Conservation (phyloP, 2,113 vertebrate species). For the Ariopsis seemanni region DNA sequence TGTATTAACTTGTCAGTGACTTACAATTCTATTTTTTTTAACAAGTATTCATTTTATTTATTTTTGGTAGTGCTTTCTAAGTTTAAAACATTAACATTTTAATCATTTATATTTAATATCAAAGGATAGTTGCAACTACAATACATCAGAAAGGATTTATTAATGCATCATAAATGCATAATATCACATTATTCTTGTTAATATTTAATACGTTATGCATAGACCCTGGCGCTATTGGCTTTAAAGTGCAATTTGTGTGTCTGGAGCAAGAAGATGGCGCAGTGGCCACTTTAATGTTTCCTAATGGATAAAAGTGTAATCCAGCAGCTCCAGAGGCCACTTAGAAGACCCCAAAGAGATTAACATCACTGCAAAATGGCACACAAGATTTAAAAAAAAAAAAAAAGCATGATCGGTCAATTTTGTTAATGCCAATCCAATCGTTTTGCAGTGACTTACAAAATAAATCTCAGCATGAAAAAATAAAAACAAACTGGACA, state of each 20-base stretch:
- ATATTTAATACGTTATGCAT: not conserved
- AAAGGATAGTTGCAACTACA: not conserved
- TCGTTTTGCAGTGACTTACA: not conserved
- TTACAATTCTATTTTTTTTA: no score
- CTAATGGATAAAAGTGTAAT: conserved; percentile 51
- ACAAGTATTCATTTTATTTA: not conserved
- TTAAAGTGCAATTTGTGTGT: conserved; percentile 60
- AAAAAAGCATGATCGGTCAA: not conserved
- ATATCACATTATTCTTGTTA: not conserved
- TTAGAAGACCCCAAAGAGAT: conserved; percentile 46
- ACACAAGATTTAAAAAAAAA: not conserved
- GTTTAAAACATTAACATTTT: not conserved
- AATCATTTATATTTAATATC: not conserved
- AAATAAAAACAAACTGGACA: not conserved
- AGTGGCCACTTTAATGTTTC: conserved; percentile 57
- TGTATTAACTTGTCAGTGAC: not conserved
- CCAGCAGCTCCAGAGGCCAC: conserved; percentile 30
- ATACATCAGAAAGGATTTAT: not conserved
- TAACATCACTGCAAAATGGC: conserved; percentile 30
- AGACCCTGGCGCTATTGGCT: conserved; percentile 17
- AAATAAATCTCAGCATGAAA: not conserved
- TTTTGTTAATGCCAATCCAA: no score
- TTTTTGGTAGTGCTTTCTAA: not conserved
- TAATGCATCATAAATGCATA: not conserved
- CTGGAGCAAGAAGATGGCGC: conserved; percentile 51